Conservation (phyloP, 2,113 vertebrate species). For the Ramphastos sulfuratus region DNA sequence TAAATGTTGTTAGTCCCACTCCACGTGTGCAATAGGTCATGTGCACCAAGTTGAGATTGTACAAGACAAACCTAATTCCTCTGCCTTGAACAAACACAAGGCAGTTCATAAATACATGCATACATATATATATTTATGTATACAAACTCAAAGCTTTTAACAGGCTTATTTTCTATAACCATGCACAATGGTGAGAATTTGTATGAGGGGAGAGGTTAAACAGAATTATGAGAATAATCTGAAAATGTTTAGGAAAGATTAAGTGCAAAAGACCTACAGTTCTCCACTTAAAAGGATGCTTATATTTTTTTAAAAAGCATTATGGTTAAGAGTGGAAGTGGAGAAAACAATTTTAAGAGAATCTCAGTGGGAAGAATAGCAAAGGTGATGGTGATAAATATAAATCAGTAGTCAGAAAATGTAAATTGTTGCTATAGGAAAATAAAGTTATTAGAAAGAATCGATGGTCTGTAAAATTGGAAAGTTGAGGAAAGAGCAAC, state of each 20-base stretch:
- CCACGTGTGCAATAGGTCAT: background rate
- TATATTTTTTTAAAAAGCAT: background rate
- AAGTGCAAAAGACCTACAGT: background rate
- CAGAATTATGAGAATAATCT: background rate
- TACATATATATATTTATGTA: background rate
- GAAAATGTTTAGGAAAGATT: background rate
- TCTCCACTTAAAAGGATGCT: background rate
- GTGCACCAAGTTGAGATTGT: background rate
- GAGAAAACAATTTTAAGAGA: background rate
- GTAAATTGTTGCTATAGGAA: background rate
- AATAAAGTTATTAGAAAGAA: background rate
- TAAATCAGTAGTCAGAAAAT: background rate
- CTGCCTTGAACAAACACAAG: background rate
- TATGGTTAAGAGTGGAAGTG: background rate
- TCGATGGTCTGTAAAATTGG: background rate
- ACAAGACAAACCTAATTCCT: background rate
- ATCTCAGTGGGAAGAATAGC: background rate
- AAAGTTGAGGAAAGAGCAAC: background rate
- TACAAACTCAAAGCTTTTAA: background rate
- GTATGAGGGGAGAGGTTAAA: background rate
- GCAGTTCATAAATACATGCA: background rate
- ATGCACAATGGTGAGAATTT: background rate
- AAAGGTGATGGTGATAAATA: background rate
- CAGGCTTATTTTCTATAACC: background rate
- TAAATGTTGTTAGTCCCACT: background rate